phyloP scores from a whole-genome alignment of 1,140 invertebrate species.

The Bombus vancouverensis region DNA sequence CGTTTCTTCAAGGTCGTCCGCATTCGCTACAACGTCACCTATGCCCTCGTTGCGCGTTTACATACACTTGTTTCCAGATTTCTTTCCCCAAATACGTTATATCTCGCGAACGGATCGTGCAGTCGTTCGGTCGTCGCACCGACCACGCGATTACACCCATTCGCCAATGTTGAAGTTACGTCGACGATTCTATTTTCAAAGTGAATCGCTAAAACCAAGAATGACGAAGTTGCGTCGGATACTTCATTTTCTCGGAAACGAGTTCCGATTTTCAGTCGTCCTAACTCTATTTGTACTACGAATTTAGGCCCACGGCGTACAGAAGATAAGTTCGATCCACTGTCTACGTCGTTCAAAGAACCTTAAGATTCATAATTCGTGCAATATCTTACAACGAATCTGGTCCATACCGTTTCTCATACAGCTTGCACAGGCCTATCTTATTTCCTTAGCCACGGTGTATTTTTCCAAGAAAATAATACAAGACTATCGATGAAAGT shows the following conservation, averaged over 20 bases:
- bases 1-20: conserved; percentile 26
- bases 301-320: not conserved
- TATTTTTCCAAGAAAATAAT: not conserved
- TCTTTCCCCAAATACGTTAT: not conserved
- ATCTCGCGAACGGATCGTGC: not conserved
- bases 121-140: not conserved
- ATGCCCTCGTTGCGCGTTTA: not conserved
- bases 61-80: not conserved
- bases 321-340: not conserved
- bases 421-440: not conserved
- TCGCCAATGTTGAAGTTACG: not conserved
- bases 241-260: no score
- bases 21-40: conserved; percentile 15
- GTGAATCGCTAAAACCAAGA: not conserved
- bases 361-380: not conserved
- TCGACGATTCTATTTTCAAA: not conserved
- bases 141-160: not conserved
- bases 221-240: no score
- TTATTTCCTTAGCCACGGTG: no score
- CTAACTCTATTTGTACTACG: not conserved
- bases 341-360: not conserved
- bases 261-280: no score
- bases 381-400: no score
- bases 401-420: not conserved
- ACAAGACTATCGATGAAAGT: not conserved